A percentile compares a stretch with the other conserved stretches of the same genome.
Conservation (phyloP, 2,888 invertebrate genomes). For the Clostera curtula region DNA sequence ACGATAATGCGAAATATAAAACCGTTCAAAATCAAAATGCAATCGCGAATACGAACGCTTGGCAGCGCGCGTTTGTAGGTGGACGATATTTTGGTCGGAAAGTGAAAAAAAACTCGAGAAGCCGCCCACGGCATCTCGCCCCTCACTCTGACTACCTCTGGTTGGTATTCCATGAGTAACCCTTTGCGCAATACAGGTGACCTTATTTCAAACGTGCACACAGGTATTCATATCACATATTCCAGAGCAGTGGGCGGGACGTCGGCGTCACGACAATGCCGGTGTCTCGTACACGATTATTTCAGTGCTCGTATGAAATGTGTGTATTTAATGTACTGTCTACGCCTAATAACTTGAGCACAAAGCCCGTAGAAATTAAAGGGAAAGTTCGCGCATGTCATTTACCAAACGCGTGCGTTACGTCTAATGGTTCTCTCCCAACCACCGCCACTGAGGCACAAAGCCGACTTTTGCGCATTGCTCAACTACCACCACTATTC, state of each 20-base stretch:
- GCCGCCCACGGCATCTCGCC: slow-evolving; percentile 36
- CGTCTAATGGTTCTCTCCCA: no score
- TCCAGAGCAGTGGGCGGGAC: slow-evolving; percentile 7
- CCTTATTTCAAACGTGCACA: slow-evolving; percentile 35
- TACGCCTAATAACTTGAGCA: no score
- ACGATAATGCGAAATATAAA: slow-evolving; percentile 5
- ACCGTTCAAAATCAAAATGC: slow-evolving; percentile 13
- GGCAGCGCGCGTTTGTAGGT: slow-evolving; percentile 45
- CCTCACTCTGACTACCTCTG: slow-evolving; percentile 38
- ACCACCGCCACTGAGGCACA: no score
- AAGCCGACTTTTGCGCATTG: no score
- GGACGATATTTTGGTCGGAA: slow-evolving; percentile 51
- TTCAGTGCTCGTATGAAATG: no score
- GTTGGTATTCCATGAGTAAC: slow-evolving; percentile 53
- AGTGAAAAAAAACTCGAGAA: slow-evolving; percentile 35
- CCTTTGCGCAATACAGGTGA: slow-evolving; percentile 56
- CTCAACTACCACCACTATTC: no score
- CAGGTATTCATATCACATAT: slow-evolving; percentile 13
- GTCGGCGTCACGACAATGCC: not conserved
- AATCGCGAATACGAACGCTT: slow-evolving; percentile 23
- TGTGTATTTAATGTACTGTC: no score
- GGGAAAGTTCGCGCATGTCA: no score
- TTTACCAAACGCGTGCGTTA: no score
- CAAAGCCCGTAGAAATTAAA: no score
- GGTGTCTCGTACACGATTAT: no score